Percentiles rank a stretch among this genome's conserved stretches.
These are phyloP conservation scores for Cairina moschata DNA, from an alignment of 2,113 vertebrate species.

Conservation along the genomic window DNA sequence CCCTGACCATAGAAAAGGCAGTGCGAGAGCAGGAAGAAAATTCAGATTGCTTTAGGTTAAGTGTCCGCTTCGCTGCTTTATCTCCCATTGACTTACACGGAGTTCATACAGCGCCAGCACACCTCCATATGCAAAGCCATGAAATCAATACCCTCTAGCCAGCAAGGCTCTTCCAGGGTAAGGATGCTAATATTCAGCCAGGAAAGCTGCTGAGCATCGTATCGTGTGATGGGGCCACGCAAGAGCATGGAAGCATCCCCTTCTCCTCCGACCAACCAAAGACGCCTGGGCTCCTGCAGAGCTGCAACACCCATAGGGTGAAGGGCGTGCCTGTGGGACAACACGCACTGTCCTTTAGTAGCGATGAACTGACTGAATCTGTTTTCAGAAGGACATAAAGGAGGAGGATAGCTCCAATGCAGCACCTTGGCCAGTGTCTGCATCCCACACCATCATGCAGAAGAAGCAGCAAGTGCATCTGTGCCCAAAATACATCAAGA, in stretches of 20 bases:
- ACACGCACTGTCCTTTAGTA: background rate
- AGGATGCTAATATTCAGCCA: background rate
- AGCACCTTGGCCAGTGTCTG: no score
- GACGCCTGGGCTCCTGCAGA: background rate
- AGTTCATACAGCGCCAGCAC: background rate
- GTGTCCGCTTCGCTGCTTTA: background rate
- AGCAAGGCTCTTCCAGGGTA: background rate
- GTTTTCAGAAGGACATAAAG: no score
- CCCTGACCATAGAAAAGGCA: background rate
- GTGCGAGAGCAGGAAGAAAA: background rate
- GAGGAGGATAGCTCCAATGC: no score
- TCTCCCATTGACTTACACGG: accelerated
- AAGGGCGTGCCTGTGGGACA: background rate
- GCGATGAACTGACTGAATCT: background rate
- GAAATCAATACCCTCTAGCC: background rate
- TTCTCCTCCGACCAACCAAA: background rate
- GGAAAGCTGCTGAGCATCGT: background rate
- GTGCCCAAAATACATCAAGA: no score
- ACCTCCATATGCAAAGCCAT: accelerated
- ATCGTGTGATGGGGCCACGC: background rate
- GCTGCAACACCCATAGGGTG: background rate
- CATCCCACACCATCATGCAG: no score
- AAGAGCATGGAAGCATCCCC: no score
- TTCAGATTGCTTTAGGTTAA: background rate
- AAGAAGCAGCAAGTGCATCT: no score